phyloP scores from a whole-genome alignment of 2,888 invertebrate genomes.

The Sinotaia quadrata region DNA sequence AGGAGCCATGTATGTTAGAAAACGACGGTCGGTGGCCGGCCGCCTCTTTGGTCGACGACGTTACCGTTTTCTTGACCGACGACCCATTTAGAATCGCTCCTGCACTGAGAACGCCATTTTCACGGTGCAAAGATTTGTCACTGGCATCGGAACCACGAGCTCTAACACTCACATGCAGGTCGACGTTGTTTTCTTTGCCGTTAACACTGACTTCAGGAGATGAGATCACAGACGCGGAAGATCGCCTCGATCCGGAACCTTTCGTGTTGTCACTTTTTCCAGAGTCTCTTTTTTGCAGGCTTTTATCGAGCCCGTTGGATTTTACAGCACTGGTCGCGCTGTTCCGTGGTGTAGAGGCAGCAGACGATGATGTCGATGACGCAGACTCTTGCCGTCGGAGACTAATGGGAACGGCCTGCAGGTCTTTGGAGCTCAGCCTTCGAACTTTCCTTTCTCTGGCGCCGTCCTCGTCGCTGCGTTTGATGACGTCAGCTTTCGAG shows the following conservation, averaged over 20 bases:
- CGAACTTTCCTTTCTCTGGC: constrained; percentile 6
- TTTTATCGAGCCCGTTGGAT: neutral
- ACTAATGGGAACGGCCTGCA: too few relatives aligned
- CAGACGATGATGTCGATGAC: constrained; percentile 20
- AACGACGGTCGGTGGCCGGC: constrained; percentile 2
- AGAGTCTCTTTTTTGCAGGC: neutral
- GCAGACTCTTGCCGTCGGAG: constrained; percentile 1
- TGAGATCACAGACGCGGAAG: neutral
- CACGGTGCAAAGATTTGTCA: constrained; percentile 1
- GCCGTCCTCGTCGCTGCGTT: neutral
- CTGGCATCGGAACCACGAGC: constrained; percentile 5
- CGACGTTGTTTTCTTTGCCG: neutral
- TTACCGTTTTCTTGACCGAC: neutral
- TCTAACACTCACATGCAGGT: neutral
- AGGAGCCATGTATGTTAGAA: constrained; percentile 12
- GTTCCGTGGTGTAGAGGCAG: too few relatives aligned
- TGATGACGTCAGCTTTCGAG: neutral
- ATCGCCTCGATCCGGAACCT: neutral
- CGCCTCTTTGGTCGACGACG: too few relatives aligned
- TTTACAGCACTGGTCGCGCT: neutral
- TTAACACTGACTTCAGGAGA: neutral
- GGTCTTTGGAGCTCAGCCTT: neutral
- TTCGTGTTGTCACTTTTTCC: neutral
- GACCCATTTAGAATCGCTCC: neutral
- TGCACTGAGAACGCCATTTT: neutral